phyloP scores from a whole-genome alignment of 2,797 vertebrate genomes.

The Onychomys leucogaster region DNA sequence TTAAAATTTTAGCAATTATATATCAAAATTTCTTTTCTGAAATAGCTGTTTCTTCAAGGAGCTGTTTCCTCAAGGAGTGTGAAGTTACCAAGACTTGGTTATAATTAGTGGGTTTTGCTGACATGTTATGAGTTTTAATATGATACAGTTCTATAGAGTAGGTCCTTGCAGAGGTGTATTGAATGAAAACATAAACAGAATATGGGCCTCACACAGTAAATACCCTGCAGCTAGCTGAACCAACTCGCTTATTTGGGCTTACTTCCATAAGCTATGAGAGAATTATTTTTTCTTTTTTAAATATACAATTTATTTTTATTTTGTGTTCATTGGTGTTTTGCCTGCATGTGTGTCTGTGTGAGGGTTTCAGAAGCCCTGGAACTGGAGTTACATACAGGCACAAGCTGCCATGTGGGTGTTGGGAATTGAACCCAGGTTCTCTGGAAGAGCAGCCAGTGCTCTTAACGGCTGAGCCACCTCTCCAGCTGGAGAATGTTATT shows the following conservation, averaged over 20 bases:
- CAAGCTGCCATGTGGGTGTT: background rate
- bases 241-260: constrained; percentile 87
- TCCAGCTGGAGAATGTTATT: constrained; percentile 85
- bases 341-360: background rate
- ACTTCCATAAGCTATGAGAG: constrained; percentile 87
- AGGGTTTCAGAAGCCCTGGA: background rate
- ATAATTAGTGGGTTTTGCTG: constrained; percentile 88
- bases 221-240: constrained; percentile 35
- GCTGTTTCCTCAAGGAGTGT: constrained; percentile 60
- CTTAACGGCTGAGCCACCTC: background rate
- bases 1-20: constrained; percentile 65
- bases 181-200: constrained; percentile 72
- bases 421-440: background rate
- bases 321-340: background rate
- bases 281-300: background rate
- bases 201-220: background rate
- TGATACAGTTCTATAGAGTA: background rate
- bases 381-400: background rate
- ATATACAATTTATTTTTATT: background rate
- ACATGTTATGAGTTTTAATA: constrained; percentile 77
- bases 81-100: constrained; percentile 57
- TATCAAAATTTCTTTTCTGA: constrained; percentile 64
- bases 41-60: constrained; percentile 65
- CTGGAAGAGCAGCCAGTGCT: background rate
- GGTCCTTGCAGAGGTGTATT: constrained; percentile 32